phyloP scores from a whole-genome alignment of 2,113 vertebrate species.

The Camarhynchus parvulus region DNA sequence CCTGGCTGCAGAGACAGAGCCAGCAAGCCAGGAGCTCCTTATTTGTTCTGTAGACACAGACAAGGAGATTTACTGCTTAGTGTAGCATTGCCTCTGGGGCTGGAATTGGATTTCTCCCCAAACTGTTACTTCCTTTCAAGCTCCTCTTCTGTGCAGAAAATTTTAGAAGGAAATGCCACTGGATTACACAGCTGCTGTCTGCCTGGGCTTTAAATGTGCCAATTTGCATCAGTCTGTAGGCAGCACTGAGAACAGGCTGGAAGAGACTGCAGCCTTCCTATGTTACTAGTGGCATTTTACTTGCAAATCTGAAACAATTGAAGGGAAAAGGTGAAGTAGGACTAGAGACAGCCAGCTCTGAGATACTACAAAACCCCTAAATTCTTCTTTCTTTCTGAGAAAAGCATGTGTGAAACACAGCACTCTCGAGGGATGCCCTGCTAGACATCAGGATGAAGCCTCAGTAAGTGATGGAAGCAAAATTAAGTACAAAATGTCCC shows the following conservation, averaged over 20 bases:
- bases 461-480: neutral
- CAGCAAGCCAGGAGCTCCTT: neutral
- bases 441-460: neutral
- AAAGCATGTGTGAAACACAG: neutral
- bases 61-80: constrained; percentile 33
- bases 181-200: constrained; percentile 56
- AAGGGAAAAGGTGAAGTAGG: neutral
- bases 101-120: constrained; percentile 39
- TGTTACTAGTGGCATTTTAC: neutral
- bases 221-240: constrained; percentile 49
- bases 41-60: neutral
- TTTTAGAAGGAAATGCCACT: constrained; percentile 59
- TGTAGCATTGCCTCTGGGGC: neutral
- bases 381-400: neutral
- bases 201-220: constrained; percentile 30
- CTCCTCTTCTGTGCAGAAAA: constrained; percentile 25
- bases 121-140: constrained; percentile 48
- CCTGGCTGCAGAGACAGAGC: neutral
- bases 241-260: constrained; percentile 35
- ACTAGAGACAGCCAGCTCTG: neutral
- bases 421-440: neutral
- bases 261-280: neutral
- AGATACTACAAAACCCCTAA: neutral
- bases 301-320: constrained; percentile 17
- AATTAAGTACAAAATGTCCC: neutral